A percentile compares a stretch with the other conserved stretches of the same genome.
These are phyloP conservation scores for Melieria picta DNA, from an alignment of 2,888 invertebrate species.

Conservation along the genomic window DNA sequence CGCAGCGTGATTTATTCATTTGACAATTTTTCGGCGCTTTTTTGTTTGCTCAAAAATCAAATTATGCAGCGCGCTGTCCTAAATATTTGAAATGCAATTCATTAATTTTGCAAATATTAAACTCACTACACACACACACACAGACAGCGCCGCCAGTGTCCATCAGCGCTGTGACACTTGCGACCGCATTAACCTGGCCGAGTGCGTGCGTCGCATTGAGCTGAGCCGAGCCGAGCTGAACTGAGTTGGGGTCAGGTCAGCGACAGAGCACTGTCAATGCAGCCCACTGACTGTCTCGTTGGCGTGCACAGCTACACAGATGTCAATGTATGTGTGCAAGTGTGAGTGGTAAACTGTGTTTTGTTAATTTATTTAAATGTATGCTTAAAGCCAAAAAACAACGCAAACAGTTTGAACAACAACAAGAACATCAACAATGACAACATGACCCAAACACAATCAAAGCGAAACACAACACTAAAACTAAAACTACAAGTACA, in stretches of 20 bases:
- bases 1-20: neutral
- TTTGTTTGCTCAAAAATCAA: neutral
- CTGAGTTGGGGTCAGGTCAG: no score
- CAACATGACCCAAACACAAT: neutral
- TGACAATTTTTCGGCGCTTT: neutral
- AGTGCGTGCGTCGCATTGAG: neutral
- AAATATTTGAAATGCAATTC: constrained; percentile 45
- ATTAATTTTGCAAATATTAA: constrained; percentile 54
- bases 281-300: no score
- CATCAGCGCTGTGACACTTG: neutral
- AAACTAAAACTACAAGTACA: constrained; percentile 10
- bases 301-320: neutral
- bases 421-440: constrained; percentile 22
- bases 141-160: neutral
- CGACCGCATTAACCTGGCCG: neutral
- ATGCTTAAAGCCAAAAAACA: constrained; percentile 45
- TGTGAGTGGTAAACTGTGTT: constrained; percentile 36
- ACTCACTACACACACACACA: constrained; percentile 3
- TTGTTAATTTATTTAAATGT: constrained; percentile 59
- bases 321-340: neutral
- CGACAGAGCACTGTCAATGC: no score
- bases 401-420: constrained; percentile 17
- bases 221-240: no score
- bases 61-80: neutral
- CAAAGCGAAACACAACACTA: constrained; percentile 2